Percentiles rank a stretch among this genome's conserved stretches.
Evolutionary conservation across 53 echinoderm and acorn worm genomes (phyloP).

Genomic region (Stichopus horrens): DNA sequence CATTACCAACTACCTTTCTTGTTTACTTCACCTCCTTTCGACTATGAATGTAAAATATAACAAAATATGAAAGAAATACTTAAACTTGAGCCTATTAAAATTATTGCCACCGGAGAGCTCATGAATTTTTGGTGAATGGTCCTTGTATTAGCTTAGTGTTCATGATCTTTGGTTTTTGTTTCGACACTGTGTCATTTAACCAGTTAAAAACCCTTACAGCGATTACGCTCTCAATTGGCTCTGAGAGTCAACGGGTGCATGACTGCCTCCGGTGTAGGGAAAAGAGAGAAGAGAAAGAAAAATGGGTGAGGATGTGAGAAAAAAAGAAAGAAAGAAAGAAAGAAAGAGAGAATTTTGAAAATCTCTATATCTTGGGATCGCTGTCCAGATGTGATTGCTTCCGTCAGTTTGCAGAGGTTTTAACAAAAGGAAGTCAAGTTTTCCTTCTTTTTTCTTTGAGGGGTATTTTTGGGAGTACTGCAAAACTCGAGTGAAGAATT

Average conservation of each 20-base stretch:
- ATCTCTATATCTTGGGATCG: slow-evolving; percentile 1
- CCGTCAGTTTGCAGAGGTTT: slow-evolving; percentile 5
- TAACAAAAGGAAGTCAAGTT: slow-evolving; percentile 27
- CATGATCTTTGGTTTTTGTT: slow-evolving; percentile 1
- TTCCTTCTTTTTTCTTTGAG: neutral
- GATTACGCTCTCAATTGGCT: slow-evolving; percentile 19
- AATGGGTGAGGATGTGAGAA: neutral
- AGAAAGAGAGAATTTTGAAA: neutral
- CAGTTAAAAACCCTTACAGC: neutral
- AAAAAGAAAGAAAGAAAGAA: neutral
- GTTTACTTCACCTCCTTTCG: neutral
- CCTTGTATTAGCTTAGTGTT: slow-evolving; percentile 7
- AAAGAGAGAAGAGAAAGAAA: neutral
- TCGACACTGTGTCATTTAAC: slow-evolving; percentile 24
- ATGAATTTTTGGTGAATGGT: slow-evolving; percentile 32
- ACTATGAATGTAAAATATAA: neutral
- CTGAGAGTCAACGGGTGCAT: neutral
- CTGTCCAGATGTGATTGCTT: slow-evolving; percentile 33
- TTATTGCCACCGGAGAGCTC: slow-evolving; percentile 18
- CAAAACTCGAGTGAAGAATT: neutral
- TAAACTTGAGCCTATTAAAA: neutral
- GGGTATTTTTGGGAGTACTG: neutral
- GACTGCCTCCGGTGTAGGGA: slow-evolving; percentile 22
- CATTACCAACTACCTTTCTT: neutral
- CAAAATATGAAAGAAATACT: neutral